Evolutionary conservation across 2,888 invertebrate species (phyloP).

Genomic region (Apomyelois bistriatella): DNA sequence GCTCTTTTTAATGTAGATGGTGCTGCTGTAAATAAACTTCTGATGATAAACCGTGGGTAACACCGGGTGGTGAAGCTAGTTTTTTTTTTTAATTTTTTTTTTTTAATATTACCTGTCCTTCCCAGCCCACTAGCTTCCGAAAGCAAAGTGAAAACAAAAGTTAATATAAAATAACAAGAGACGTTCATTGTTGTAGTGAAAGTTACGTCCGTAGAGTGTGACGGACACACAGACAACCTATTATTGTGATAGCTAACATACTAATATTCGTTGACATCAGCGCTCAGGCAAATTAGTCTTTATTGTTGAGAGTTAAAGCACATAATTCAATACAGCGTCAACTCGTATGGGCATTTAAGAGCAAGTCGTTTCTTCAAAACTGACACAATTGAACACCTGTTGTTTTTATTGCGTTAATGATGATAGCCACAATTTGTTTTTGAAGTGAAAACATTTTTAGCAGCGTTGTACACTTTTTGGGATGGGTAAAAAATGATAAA

Average conservation of each 20-base stretch:
- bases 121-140: background rate
- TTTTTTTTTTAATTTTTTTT: no score
- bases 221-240: constrained; percentile 39
- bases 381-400: constrained; percentile 5
- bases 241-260: constrained; percentile 20
- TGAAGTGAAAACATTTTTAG: no score
- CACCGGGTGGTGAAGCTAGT: no score
- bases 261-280: constrained; percentile 1
- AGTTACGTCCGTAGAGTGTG: constrained; percentile 43
- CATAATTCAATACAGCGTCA: background rate
- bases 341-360: background rate
- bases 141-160: constrained; percentile 24
- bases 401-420: background rate
- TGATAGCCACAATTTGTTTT: background rate
- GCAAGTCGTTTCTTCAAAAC: background rate
- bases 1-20: no score
- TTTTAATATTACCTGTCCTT: no score
- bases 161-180: constrained; percentile 30
- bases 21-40: no score
- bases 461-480: no score
- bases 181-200: constrained; percentile 38
- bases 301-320: background rate
- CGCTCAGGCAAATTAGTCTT: background rate
- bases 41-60: no score
- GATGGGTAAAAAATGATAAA: no score